Evolutionary conservation across 2,888 invertebrate species (phyloP).

Genomic region (Mycogona germanica): DNA sequence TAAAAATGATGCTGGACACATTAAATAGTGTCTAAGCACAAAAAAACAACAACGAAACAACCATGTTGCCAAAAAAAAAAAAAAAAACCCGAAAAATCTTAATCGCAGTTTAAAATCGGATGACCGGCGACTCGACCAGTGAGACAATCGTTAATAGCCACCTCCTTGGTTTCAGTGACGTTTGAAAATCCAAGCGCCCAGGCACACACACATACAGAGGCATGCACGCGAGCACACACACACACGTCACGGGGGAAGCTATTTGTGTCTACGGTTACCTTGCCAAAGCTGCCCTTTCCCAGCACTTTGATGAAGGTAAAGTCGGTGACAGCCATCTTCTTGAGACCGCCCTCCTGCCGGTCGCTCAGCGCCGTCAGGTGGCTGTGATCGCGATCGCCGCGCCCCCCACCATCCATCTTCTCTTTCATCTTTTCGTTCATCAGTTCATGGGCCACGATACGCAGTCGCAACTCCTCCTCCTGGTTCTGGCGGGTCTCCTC

Average conservation of each 20-base stretch:
- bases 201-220: too few species aligned
- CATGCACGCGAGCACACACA: too few species aligned
- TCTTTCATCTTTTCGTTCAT: constrained; percentile 39
- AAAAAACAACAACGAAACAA: too few species aligned
- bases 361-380: constrained; percentile 27
- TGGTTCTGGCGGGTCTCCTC: constrained; percentile 26
- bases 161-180: too few species aligned
- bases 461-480: constrained; percentile 30
- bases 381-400: constrained; percentile 6
- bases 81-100: too few species aligned
- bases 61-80: too few species aligned
- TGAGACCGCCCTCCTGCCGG: constrained; percentile 23
- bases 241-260: too few species aligned
- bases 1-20: not conserved
- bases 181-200: too few species aligned
- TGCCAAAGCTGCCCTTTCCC: constrained; percentile 98
- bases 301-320: constrained; percentile 97
- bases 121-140: too few species aligned
- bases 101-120: too few species aligned
- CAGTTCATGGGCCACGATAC: constrained; percentile 33
- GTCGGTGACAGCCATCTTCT: constrained; percentile 64
- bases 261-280: constrained; percentile 34
- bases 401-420: not conserved
- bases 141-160: too few species aligned
- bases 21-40: not conserved